Evolutionary conservation across 2,888 invertebrate species (phyloP).

Genomic region (Pediacus dermestoides): DNA sequence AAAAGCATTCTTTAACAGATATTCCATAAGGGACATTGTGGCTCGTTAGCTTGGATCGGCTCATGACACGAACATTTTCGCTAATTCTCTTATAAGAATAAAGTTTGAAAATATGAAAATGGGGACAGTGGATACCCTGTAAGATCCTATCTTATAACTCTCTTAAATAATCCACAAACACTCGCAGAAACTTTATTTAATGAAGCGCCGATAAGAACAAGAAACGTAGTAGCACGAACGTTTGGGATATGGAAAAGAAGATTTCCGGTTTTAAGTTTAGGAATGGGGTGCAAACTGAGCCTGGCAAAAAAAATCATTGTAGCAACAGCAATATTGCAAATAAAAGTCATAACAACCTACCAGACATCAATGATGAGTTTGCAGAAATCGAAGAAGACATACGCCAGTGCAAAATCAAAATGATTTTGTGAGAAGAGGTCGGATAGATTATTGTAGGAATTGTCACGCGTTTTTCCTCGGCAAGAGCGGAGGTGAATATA

Average conservation of each 20-base stretch:
- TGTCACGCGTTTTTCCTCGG: no score
- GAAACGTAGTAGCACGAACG: constrained; percentile 7
- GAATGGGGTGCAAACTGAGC: constrained; percentile 8
- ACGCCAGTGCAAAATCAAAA: no score
- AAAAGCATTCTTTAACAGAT: no score
- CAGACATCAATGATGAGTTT: no score
- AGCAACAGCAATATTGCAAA: no score
- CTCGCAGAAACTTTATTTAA: constrained; percentile 8
- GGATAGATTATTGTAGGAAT: no score
- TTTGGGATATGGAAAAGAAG: constrained; percentile 11
- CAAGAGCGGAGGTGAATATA: no score
- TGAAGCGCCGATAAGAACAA: constrained; percentile 11
- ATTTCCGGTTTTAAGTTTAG: constrained; percentile 6
- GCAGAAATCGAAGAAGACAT: no score
- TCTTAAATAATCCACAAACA: constrained; percentile 7
- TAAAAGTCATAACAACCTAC: no score
- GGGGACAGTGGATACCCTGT: constrained; percentile 10
- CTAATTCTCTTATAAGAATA: background rate
- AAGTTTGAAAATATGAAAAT: constrained; percentile 7
- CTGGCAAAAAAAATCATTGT: no score
- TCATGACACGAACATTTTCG: constrained; percentile 3
- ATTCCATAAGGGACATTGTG: constrained; percentile 1
- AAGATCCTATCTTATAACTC: constrained; percentile 9
- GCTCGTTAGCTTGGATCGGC: constrained; percentile 1
- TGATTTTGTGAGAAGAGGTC: no score